These are phyloP conservation scores for Onychomys leucogaster DNA, from an alignment of 2,797 vertebrate species.

Conservation along the genomic window DNA sequence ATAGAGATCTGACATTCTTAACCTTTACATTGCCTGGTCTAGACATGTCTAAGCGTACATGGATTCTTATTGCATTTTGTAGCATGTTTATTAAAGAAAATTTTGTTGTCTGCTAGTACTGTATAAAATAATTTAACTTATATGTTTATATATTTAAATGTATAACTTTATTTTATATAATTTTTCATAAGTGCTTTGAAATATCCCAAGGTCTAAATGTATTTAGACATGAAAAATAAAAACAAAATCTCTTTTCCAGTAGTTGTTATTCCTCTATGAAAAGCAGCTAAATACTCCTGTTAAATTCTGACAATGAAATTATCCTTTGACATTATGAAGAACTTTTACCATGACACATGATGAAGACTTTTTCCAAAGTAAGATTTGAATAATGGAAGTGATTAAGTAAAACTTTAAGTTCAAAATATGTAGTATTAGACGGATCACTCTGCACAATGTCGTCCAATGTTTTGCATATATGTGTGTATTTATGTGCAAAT, in stretches of 20 bases:
- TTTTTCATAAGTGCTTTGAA: neutral
- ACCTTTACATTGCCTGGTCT: neutral
- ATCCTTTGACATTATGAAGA: neutral
- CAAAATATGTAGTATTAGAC: neutral
- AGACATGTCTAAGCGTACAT: neutral
- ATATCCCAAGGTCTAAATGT: neutral
- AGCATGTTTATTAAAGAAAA: neutral
- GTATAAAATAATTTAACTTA: conserved; percentile 29
- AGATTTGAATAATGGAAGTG: neutral
- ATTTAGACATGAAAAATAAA: neutral
- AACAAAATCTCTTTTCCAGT: neutral
- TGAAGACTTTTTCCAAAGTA: conserved; percentile 8
- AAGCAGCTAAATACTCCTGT: neutral
- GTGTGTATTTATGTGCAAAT: neutral
- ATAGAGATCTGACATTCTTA: neutral
- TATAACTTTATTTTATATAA: conserved; percentile 17
- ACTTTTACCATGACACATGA: neutral
- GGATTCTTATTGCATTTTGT: neutral
- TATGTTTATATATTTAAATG: neutral
- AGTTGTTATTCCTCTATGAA: neutral
- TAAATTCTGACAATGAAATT: neutral
- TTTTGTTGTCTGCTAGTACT: neutral
- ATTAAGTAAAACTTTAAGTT: conserved; percentile 2
- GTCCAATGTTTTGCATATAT: neutral
- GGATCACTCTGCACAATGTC: neutral